Conservation (phyloP, 2,113 vertebrate species). For the Clarias batrachus region DNA sequence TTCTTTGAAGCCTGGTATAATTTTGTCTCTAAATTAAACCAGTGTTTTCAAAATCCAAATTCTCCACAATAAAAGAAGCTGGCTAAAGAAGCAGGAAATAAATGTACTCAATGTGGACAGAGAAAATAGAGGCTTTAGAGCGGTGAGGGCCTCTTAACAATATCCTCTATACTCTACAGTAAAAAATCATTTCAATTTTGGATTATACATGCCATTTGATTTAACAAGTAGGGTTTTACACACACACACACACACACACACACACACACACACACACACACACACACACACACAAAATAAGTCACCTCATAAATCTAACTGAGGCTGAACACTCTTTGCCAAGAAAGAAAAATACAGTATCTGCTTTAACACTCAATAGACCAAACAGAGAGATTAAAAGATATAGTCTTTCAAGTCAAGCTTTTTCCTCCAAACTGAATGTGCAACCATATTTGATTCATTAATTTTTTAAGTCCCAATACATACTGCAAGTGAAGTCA, state of each 20-base stretch:
- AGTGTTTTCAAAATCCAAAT: constrained; percentile 47
- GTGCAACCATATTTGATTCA: constrained; percentile 47
- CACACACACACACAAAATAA: constrained; percentile 48
- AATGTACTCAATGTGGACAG: constrained; percentile 54
- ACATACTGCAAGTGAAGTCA: constrained; percentile 4
- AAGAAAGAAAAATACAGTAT: constrained; percentile 53
- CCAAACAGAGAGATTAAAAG: constrained; percentile 61
- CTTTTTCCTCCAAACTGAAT: constrained; percentile 50
- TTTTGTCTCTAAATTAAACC: constrained; percentile 55
- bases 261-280: constrained; percentile 41
- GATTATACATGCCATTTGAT: constrained; percentile 59
- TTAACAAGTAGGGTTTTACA: constrained; percentile 61
- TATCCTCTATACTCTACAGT: constrained; percentile 61
- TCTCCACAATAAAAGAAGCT: constrained; percentile 29
- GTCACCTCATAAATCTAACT: constrained; percentile 58
- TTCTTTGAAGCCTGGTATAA: constrained; percentile 56
- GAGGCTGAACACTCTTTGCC: constrained; percentile 61
- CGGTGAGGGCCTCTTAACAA: constrained; percentile 55
- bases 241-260: constrained; percentile 29
- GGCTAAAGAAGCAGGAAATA: constrained; percentile 44
- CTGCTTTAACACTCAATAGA: constrained; percentile 63
- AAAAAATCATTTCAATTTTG: constrained; percentile 56
- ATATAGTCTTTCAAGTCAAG: constrained; percentile 55
- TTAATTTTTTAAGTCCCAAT: constrained; percentile 38
- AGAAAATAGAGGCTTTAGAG: constrained; percentile 56